A percentile compares a stretch with the other conserved stretches of the same genome.
Conservation (phyloP, 2,113 vertebrate genomes). For the Oreocharis arfaki region DNA sequence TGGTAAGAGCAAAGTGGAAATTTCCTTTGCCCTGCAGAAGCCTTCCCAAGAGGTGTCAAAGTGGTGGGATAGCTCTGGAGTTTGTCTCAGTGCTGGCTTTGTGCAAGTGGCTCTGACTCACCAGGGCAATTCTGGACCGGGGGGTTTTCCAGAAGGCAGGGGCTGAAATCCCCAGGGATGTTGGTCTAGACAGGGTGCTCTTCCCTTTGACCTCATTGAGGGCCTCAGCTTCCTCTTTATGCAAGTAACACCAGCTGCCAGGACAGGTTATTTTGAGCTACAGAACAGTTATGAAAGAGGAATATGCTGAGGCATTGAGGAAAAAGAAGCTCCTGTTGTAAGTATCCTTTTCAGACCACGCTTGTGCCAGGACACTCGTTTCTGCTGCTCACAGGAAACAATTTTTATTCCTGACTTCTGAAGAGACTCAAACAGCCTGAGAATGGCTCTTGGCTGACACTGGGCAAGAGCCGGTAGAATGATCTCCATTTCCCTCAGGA, state of each 20-base stretch:
- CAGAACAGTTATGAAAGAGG: constrained; percentile 53
- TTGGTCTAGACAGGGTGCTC: constrained; percentile 73
- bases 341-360: constrained; percentile 15
- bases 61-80: neutral
- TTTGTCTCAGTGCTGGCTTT: neutral
- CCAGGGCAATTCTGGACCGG: neutral
- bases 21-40: neutral
- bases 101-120: constrained; percentile 69
- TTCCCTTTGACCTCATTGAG: constrained; percentile 60
- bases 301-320: neutral
- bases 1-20: neutral
- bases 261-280: constrained; percentile 57
- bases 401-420: neutral
- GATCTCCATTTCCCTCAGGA: constrained; percentile 15
- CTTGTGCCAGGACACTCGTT: neutral
- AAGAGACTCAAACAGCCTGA: neutral
- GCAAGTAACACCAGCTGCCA: constrained; percentile 59
- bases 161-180: constrained; percentile 79
- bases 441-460: neutral
- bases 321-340: constrained; percentile 27
- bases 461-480: neutral
- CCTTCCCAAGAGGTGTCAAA: neutral
- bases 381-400: neutral
- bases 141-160: constrained; percentile 73
- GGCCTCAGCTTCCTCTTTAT: constrained; percentile 74